These are phyloP conservation scores for Cottus gobio DNA, from an alignment of 2,113 vertebrate species.

Conservation along the genomic window DNA sequence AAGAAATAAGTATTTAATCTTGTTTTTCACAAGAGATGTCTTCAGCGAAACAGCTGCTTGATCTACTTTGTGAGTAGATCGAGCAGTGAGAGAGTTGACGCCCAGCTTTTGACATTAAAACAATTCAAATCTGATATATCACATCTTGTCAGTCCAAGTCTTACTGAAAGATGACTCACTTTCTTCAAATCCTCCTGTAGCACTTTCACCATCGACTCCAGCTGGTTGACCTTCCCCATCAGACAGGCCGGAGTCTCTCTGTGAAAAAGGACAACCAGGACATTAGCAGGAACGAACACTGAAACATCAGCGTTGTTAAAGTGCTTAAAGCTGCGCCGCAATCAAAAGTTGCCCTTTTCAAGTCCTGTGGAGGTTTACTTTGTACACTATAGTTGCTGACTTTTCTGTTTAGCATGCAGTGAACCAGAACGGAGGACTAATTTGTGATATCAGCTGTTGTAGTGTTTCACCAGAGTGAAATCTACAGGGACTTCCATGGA, in stretches of 20 bases:
- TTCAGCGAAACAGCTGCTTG: neutral
- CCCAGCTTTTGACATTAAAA: neutral
- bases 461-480: slow-evolving; percentile 19
- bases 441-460: slow-evolving; percentile 17
- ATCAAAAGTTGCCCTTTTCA: neutral
- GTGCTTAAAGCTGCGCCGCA: neutral
- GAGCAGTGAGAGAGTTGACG: no score
- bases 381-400: neutral
- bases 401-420: neutral
- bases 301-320: neutral
- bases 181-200: slow-evolving; percentile 94
- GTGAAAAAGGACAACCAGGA: slow-evolving; percentile 41
- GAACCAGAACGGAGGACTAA: neutral
- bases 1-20: neutral
- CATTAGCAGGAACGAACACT: neutral
- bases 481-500: neutral
- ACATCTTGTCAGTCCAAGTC: neutral
- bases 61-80: neutral
- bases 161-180: slow-evolving; percentile 75
- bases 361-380: neutral
- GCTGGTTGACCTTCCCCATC: slow-evolving; percentile 91
- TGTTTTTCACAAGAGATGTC: neutral
- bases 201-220: slow-evolving; percentile 93
- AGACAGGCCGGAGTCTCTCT: slow-evolving; percentile 91
- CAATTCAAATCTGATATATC: neutral